Percentiles rank a stretch among this genome's conserved stretches.
Conservation (phyloP, 2,113 vertebrate species). For the Tauraco erythrolophus region DNA sequence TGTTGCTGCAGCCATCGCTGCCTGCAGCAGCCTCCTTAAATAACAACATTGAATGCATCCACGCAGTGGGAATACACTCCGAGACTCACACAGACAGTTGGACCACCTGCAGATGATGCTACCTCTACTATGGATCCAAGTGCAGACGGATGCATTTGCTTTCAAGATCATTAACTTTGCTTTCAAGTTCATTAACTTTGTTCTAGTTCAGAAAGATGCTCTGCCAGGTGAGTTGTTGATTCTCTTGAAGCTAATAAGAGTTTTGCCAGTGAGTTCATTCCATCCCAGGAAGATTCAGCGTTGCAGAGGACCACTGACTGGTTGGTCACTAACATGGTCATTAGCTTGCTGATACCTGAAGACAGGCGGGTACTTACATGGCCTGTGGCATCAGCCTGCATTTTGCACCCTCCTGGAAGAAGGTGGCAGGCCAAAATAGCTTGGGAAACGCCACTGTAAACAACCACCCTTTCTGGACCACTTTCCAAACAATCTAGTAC, state of each 20-base stretch:
- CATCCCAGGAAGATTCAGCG: background rate
- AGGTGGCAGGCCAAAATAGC: background rate
- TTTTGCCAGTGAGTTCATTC: background rate
- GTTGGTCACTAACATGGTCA: background rate
- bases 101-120: background rate
- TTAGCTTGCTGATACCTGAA: background rate
- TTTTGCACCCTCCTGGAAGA: background rate
- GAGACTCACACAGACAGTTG: background rate
- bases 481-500: background rate
- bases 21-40: background rate
- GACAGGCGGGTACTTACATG: background rate
- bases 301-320: background rate
- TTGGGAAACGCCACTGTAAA: background rate
- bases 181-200: background rate
- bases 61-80: accelerated
- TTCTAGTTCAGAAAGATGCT: background rate
- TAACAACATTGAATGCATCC: accelerated
- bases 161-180: background rate
- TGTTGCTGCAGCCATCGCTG: background rate
- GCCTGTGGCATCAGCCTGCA: background rate
- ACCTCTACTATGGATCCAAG: background rate
- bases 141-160: background rate
- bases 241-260: background rate
- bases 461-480: background rate
- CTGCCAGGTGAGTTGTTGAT: background rate